Percentiles rank a stretch among this genome's conserved stretches.
These are phyloP conservation scores for Peromyscus eremicus DNA, from an alignment of 2,797 vertebrate genomes.

Conservation along the genomic window DNA sequence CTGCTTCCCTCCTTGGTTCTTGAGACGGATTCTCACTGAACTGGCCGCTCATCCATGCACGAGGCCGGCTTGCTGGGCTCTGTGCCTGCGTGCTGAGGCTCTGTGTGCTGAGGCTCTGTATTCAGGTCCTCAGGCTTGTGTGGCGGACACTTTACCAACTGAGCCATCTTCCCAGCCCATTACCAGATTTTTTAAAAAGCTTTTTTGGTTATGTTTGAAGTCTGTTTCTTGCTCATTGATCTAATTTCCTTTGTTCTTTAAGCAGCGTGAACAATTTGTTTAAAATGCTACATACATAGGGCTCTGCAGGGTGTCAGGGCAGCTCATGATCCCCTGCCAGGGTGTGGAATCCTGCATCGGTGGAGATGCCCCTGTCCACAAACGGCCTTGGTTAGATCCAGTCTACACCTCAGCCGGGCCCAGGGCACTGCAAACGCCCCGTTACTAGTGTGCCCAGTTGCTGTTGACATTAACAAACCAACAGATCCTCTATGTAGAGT, in stretches of 20 bases:
- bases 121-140: background rate
- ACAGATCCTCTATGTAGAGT: background rate
- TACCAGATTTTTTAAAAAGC: background rate
- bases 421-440: background rate
- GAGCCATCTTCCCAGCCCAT: background rate
- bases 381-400: background rate
- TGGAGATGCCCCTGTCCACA: background rate
- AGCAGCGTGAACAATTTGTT: background rate
- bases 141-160: background rate
- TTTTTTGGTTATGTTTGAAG: background rate
- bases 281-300: background rate
- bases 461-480: background rate
- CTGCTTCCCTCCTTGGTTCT: background rate
- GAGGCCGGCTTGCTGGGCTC: background rate
- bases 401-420: background rate
- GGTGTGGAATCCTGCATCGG: background rate
- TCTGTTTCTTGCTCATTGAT: background rate
- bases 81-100: background rate
- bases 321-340: background rate
- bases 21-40: background rate
- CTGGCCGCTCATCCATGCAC: background rate
- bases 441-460: background rate
- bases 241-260: conserved; percentile 5
- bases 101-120: too few species aligned
- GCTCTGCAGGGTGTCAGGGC: background rate